Conservation (phyloP, 2,888 invertebrate genomes). For the Ophion ventricosus region DNA sequence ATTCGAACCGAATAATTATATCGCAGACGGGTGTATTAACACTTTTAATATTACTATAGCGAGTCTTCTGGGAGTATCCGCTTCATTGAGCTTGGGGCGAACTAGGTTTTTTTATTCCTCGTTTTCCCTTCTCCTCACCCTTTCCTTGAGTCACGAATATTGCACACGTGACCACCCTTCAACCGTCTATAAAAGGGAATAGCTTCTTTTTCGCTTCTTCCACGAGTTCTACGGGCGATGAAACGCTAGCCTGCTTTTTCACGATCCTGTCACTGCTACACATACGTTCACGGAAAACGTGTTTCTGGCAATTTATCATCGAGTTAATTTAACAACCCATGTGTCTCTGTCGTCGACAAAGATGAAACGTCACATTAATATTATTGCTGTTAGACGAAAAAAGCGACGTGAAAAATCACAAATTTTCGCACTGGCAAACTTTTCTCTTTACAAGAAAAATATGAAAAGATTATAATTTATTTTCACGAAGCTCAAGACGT, state of each 20-base stretch:
- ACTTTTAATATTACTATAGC: conserved; percentile 33
- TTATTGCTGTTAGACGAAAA: background rate
- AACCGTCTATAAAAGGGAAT: background rate
- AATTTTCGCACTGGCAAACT: background rate
- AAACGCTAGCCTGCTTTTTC: conserved; percentile 34
- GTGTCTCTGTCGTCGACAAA: conserved; percentile 18
- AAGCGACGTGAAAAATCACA: background rate
- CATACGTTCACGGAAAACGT: conserved; percentile 16
- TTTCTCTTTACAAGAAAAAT: no score
- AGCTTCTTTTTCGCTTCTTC: background rate
- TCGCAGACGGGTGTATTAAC: conserved; percentile 31
- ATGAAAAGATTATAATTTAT: no score
- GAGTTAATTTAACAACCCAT: conserved; percentile 36
- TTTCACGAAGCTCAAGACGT: no score
- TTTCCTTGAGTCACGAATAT: conserved; percentile 35
- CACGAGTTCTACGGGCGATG: conserved; percentile 27
- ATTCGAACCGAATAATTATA: conserved; percentile 43
- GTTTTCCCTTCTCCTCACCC: background rate
- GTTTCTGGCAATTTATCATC: conserved; percentile 43
- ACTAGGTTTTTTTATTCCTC: background rate
- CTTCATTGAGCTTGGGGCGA: conserved; percentile 31
- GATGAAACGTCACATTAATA: conserved; percentile 1
- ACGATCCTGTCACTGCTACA: conserved; percentile 25
- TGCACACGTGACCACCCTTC: conserved; percentile 22
- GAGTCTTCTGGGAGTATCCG: conserved; percentile 37